phyloP scores from a whole-genome alignment of 2,113 vertebrate genomes.

The Pteruthius melanotis region DNA sequence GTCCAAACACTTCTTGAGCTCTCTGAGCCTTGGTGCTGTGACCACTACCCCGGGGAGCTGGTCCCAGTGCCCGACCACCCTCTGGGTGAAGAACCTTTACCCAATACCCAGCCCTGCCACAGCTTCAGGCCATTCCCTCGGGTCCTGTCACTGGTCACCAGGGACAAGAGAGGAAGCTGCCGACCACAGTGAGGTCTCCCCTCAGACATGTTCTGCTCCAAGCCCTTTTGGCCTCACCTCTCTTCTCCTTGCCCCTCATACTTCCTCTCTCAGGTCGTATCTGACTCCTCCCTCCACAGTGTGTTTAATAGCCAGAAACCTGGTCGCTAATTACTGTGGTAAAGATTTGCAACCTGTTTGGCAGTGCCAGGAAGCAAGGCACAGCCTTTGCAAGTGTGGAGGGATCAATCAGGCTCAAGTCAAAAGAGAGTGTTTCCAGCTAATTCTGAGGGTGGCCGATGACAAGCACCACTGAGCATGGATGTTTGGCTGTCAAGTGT shows the following conservation, averaged over 20 bases:
- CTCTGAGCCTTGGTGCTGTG: neutral
- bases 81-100: neutral
- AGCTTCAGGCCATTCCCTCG: neutral
- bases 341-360: slow-evolving; percentile 67
- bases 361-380: slow-evolving; percentile 43
- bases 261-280: rapidly evolving
- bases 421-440: slow-evolving; percentile 53
- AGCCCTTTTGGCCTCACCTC: neutral
- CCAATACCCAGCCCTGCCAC: too few relatives aligned
- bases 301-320: slow-evolving; percentile 30
- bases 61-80: rapidly evolving
- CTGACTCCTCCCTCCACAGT: neutral
- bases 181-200: neutral
- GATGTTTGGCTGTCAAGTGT: slow-evolving; percentile 7
- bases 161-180: neutral
- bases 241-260: neutral
- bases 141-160: neutral
- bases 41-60: neutral
- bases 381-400: slow-evolving; percentile 48
- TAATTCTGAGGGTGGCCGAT: neutral
- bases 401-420: slow-evolving; percentile 33
- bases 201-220: neutral
- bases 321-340: slow-evolving; percentile 54
- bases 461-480: slow-evolving; percentile 21
- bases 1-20: neutral